A percentile compares a stretch with the other conserved stretches of the same genome.
Evolutionary conservation across 2,797 vertebrate genomes (phyloP).

Genomic region (Squalus acanthias): DNA sequence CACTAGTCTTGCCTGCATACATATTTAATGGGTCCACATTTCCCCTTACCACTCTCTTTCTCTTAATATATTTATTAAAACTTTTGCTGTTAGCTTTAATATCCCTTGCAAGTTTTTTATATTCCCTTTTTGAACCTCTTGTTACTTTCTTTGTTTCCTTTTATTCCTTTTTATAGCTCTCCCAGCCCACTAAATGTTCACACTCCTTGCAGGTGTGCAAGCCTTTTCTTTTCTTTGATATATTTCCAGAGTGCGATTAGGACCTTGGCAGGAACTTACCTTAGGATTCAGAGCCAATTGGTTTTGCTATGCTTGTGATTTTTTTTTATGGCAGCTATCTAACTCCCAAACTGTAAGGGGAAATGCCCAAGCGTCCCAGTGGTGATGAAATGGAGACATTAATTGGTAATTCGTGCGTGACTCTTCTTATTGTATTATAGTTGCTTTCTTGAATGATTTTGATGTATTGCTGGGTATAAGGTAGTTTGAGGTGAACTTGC

Average conservation of each 20-base stretch:
- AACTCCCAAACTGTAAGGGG: not conserved
- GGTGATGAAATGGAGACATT: not conserved
- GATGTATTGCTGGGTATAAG: not conserved
- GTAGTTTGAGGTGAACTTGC: not conserved
- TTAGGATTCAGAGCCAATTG: constrained; percentile 25
- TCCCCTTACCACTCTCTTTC: not conserved
- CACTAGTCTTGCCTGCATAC: not conserved
- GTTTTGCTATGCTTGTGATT: not conserved
- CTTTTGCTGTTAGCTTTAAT: not conserved
- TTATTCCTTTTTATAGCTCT: not conserved
- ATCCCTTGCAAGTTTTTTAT: not conserved
- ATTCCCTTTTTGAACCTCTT: not conserved
- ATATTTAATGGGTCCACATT: not conserved
- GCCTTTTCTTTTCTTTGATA: not conserved
- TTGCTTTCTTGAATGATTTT: not conserved
- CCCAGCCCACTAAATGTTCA: not conserved
- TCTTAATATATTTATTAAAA: not conserved
- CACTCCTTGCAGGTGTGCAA: not conserved
- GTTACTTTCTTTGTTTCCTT: not conserved
- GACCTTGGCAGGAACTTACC: constrained; percentile 3
- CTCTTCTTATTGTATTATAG: not conserved
- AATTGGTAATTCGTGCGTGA: not conserved
- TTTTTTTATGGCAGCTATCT: not conserved
- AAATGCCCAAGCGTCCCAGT: not conserved
- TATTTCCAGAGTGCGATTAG: constrained; percentile 17